Base-by-base conservation (phyloP, 2,797 vertebrate species). In the Gallirallus australis region DNA sequence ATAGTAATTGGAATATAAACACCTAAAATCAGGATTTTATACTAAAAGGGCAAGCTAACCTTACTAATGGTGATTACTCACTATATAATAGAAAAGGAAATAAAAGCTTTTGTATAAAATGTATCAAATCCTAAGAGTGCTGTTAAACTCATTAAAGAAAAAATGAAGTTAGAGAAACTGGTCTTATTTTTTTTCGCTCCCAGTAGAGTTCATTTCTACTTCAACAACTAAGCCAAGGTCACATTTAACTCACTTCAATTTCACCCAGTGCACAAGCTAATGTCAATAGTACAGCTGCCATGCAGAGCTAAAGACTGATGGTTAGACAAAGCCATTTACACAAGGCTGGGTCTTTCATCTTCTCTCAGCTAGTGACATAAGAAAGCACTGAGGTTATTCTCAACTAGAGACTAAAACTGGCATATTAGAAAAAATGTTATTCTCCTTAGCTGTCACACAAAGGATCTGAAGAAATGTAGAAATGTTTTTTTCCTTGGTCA, bases 211-310 rank as follows among this genome's bases (percentile, higher is more conserved):
- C 98, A 98, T 98, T 98, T 98, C 98, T 98, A 98, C 98, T 98
- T 98, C 98, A 98, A 98, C 98, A 98, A 98, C 98, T 98, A 98
- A 98, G 98, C 97, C 98, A 98, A 98, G 98, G 98, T 98, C 98
- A 98, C 98, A 98, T 98, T 98, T 98, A 98, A 98, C 98, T 98
- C 97, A 98, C 98, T 98, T 98, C 98, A 98, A 98, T 98, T 98
- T 98, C 98, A 98, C 98, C 98, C 98, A 98, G 98, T 98, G 98
- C 98, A 98, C 98, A 98, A 98, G 98, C 97, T 98, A 98, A 98
- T 98, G 98, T 98, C 98, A 98, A 98, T 98, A 98, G 97, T 98
- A 98, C 97, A 98, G 98, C 98, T 98, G 98, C 97, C 98, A 98
- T 96, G 98, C 98, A 98, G 97, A 98, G 98, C 98, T 98, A 98